A percentile compares a stretch with the other conserved stretches of the same genome.
phyloP scores from a whole-genome alignment of 2,113 vertebrate genomes.

The Spilogale gracilis region DNA sequence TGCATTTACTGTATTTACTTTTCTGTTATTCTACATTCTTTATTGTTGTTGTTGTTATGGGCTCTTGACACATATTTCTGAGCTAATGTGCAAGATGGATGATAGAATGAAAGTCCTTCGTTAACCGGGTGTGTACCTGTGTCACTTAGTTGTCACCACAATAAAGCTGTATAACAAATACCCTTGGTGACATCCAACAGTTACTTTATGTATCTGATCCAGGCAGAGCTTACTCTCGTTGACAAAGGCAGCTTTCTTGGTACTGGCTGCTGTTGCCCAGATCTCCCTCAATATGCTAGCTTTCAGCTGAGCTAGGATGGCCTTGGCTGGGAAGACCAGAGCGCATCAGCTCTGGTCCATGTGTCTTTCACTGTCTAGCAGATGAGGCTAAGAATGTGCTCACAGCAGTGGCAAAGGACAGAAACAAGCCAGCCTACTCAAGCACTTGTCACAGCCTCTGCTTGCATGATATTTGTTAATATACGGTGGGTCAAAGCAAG shows the following conservation, averaged over 20 bases:
- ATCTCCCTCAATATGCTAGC: neutral
- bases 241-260: neutral
- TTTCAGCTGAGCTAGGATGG: constrained; percentile 7
- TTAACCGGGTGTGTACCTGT: neutral
- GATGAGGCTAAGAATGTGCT: neutral
- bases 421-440: neutral
- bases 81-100: neutral
- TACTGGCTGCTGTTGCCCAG: neutral
- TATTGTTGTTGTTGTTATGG: neutral
- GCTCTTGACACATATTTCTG: constrained; percentile 16
- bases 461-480: neutral
- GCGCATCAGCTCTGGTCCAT: neutral
- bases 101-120: constrained; percentile 6
- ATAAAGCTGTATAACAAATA: neutral
- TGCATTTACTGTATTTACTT: constrained; percentile 45
- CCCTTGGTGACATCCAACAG: neutral
- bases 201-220: neutral
- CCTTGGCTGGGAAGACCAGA: neutral
- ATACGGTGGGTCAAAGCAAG: neutral
- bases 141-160: constrained; percentile 7
- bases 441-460: neutral
- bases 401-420: neutral
- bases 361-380: neutral
- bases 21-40: neutral
- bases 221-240: neutral